Evolutionary conservation across 2,797 vertebrate species (phyloP), one percentile per base, ranked within the genome.

Genomic region (Phylloscopus collybita): DNA sequence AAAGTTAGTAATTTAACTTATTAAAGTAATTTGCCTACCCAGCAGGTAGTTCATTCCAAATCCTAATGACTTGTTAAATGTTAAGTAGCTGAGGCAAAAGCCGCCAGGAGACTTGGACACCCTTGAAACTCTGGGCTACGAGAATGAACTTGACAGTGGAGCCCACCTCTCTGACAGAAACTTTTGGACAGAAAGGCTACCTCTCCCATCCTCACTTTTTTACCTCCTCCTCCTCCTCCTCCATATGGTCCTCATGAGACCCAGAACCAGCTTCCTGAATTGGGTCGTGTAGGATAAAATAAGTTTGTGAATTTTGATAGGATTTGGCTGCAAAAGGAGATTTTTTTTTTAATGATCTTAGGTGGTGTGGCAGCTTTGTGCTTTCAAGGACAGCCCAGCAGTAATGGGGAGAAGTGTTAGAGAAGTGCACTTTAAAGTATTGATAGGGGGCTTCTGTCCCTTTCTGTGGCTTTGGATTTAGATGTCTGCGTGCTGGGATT

Each of bases 21-120:
- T 92, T 96, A 95, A 96, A 88, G 88, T 69, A 92, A 95, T 94
- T 93, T 95, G 60, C 84, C 74, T 80, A 65, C 95, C 65, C 92
- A 97, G 94, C 89, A 96, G 91, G 93, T 91, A 96, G 49, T 51
- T 92, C 30, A 72, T 85, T 92, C 54, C 78, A 78, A 93, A 87
- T 66, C 57, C 30, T 91, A 89, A 89, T 78, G 50, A 74, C 78
- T 85, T 95, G 56, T 70, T 86, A 95, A 92, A 91, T 92, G 91
- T 83, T 90, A 92, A 95, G 62, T 32, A 92, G 88, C 57, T 83
- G 69, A 94, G 50, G 82, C 26, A 75, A 88, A 95, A 85, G 32
- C 32, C 0, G 0, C 53, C 30, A 45, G 53, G 27, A 78, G 32
- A n/a, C 27, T 70, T 76, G 78, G 67, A 64, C 80, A 76, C 42